Base-by-base conservation (phyloP, 2,888 invertebrate species). In the Cordilura impudica region DNA sequence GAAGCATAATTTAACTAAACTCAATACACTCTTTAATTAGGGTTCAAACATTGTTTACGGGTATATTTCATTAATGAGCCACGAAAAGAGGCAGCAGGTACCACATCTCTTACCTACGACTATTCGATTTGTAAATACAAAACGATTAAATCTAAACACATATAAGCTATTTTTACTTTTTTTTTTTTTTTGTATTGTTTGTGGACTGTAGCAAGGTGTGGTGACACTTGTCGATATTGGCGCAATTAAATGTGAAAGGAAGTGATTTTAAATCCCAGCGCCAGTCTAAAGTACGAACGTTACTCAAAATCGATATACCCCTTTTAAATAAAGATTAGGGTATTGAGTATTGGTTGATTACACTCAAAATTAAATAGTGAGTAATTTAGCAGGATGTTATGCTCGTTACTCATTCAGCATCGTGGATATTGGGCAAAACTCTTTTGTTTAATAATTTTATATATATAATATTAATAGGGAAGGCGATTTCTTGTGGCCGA, bases 161-260 rank as follows among this genome's bases (percentile, higher is more conserved):
- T 35, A 39, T 26, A 53, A 23, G 16, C 47, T 18, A 1, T 6
- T 19, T 10, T 3, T 10, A 19, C 14, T 5, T 3, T 16, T 53
- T 10, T 16, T 2, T 51, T 2, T 31, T 10, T 18, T 56, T 12
- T 19, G n/a, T 19, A 3, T n/a, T 39, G 35, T 43, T 19, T 14
- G 23, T 43, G 4, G n/a, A n/a, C n/a, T n/a, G n/a, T n/a, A n/a
- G n/a, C n/a, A n/a, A n/a, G n/a, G 18, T 31, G 47, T 31, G 54
- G 31, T 67, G 43, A 29, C 45, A 56, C 45, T 45, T 45, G 58
- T 69, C 26, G 26, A 43, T 51, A 51, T 49, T 60, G 39, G 51
- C 60, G 70, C 39, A 70, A 60, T 70, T 51, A 69, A 60, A 70
- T 71, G 71, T 71, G 31, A 54, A 54, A 54, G 43, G 45, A 71